Evolutionary conservation across 2,797 vertebrate species (phyloP), one percentile per base, ranked within the genome.

Genomic region (Tangara arthus): DNA sequence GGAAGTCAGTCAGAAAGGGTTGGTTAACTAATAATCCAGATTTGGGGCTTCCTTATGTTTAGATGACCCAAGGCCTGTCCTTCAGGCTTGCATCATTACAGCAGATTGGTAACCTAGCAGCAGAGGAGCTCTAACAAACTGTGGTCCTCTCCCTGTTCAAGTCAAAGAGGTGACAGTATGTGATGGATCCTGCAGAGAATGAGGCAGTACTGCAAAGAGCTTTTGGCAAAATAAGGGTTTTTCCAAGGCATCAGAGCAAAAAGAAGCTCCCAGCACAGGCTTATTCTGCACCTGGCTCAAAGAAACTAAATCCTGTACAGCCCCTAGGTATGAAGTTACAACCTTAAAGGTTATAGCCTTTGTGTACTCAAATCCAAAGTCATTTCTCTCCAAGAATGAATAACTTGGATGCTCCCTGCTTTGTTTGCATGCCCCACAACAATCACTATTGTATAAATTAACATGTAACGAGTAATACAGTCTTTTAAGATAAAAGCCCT

Each of bases 391-490:
- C 30, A 59, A 60, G 49, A 91, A 76, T 49, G 6, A 91, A 2
- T 41, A 90, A 49, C 49, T 68, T 35, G 6, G 30, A 66, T 76
- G 55, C 73, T 93, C 76, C 63, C 77, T 68, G 66, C 66, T 86
- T 88, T 82, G 27, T 90, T 64, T 91, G 73, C 46, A 14, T 49
- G 70, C 15, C 78, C 35, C 41, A 37, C 27, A 46, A 46, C 17
- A 46, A 70, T 70, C 34, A 3, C 84, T 93, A 12, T 47, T 84
- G 71, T 92, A 86, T 90, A 79, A 87, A 90, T 94, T 92, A 89
- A 84, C 80, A 53, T 32, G 47, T 79, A 90, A 89, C 12, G 9
- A 96, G 85, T 90, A 95, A 94, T 89, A 86, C n/a, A 41, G 65
- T 92, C 72, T 89, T 69, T 61, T 64, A 61, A 88, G 55, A 71